Evolutionary conservation across 1,140 invertebrate species (phyloP).

Genomic region (Lordiphosa collinella): DNA sequence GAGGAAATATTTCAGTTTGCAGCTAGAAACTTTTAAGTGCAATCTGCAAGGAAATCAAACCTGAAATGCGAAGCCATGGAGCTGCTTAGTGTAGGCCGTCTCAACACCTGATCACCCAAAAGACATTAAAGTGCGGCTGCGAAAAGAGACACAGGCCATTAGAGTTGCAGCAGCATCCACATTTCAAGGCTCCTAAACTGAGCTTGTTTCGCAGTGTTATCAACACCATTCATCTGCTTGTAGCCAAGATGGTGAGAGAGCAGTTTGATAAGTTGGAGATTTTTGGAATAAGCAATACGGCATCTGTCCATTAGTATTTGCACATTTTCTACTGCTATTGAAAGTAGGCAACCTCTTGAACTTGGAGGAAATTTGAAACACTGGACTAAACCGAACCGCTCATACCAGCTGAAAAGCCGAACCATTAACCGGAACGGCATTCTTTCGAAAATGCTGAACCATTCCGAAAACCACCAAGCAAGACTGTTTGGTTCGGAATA

Average conservation of each 20-base stretch:
- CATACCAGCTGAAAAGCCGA: too few species aligned
- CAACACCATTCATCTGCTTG: constrained; percentile 25
- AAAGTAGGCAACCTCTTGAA: too few species aligned
- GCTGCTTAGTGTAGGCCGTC: constrained; percentile 27
- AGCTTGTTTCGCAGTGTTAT: constrained; percentile 64
- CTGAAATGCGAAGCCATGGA: constrained; percentile 39
- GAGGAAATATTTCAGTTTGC: constrained; percentile 65
- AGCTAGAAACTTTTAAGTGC: constrained; percentile 65
- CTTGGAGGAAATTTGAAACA: too few species aligned
- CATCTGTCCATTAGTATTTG: too few species aligned
- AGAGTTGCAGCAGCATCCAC: constrained; percentile 35
- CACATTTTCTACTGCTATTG: too few species aligned
- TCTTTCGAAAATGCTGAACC: too few species aligned
- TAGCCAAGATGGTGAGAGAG: constrained; percentile 26
- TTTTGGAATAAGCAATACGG: too few species aligned
- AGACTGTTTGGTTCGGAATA: too few species aligned
- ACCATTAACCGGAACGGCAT: too few species aligned
- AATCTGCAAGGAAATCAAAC: constrained; percentile 63
- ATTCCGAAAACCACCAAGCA: too few species aligned
- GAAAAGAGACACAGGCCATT: constrained; percentile 45
- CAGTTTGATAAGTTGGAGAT: too few species aligned
- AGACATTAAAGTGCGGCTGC: constrained; percentile 53
- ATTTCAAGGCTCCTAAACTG: constrained; percentile 44
- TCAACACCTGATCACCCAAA: constrained; percentile 68
- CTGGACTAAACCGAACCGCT: too few species aligned